Percentiles rank a stretch among this genome's conserved stretches.
phyloP scores from a whole-genome alignment of 2,113 vertebrate species.

The Oreochromis tanganicae region DNA sequence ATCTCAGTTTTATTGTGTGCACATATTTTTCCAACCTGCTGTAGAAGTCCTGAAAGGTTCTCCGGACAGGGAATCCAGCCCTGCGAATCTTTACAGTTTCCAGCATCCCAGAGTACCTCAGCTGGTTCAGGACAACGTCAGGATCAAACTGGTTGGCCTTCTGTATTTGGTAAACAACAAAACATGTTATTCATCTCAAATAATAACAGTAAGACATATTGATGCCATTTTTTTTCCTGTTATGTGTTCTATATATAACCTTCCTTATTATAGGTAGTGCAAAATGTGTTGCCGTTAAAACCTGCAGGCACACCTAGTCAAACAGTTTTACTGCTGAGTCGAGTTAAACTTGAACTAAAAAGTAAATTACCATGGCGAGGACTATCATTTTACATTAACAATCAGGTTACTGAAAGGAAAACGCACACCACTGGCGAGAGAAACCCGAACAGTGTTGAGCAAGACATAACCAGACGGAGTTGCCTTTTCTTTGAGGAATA shows the following conservation, averaged over 20 bases:
- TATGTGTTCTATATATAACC: background rate
- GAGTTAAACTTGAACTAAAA: constrained; percentile 31
- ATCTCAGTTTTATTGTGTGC: background rate
- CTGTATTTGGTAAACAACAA: constrained; percentile 51
- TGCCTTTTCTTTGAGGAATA: constrained; percentile 31
- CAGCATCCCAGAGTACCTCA: constrained; percentile 89
- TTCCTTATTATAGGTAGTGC: background rate
- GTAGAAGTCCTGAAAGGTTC: constrained; percentile 82
- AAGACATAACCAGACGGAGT: background rate
- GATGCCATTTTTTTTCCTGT: background rate
- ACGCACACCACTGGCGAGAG: background rate
- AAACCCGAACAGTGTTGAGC: constrained; percentile 37
- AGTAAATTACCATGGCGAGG: constrained; percentile 9
- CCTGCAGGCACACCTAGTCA: constrained; percentile 12
- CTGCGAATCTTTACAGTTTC: constrained; percentile 89
- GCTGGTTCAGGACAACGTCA: constrained; percentile 85
- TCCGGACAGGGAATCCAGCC: constrained; percentile 85
- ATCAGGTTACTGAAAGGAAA: constrained; percentile 40
- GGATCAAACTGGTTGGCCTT: constrained; percentile 79
- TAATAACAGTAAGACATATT: background rate
- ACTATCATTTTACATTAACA: constrained; percentile 56
- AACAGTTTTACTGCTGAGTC: constrained; percentile 20
- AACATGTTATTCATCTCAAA: background rate
- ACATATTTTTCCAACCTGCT: constrained; percentile 68
- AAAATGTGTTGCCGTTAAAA: background rate